Base-by-base conservation (phyloP, 2,797 vertebrate species). In the Myoxocephalus aenaeus region DNA sequence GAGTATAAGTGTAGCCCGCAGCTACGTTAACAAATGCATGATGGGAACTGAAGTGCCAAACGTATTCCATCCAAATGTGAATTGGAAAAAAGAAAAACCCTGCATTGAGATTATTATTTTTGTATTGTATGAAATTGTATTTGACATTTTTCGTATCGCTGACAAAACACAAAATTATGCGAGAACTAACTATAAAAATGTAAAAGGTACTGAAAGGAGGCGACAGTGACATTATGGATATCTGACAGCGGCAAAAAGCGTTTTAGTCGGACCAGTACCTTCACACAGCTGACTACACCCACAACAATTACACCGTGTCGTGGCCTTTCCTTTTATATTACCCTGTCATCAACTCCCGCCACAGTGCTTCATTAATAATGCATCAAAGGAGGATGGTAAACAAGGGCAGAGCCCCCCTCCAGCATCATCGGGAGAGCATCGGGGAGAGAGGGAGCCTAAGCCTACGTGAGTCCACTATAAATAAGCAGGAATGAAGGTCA, bases 401-500 rank as follows among this genome's bases (percentile, higher is more conserved):
- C 85, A 91, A 90, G 86, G 83, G 72, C 87, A 89, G 46, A 84
- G 70, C 65, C 68, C 62, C 83, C 89, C 81, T 81, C 69, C 61
- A 84, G 90, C 87, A 75, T 84, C 80, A 75, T 77, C n/a, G 64
- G 48, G 62, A 79, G 71, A 79, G 72, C 69, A 69, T 85, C 44
- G 42, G 53, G 14, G 59, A 76, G 80, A 77, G 42, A 53, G 76
- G 70, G 79, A 85, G 81, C 68, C 74, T 81, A 32, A 76, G 84
- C 67, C 73, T 91, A 90, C 87, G 90, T 92, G 90, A 93, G 83
- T 82, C 84, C 85, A 90, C 91, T 92, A 90, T 90, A 92, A 93
- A 94, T 92, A 90, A 91, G 91, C 79, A 57, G 44, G 61, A 82
- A 91, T 92, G 92, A 94, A 94, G 92, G 94, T 93, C 93, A 92